Percentiles rank a stretch among this genome's conserved stretches.
These are phyloP conservation scores for Holcopasites calliopsidis DNA, from an alignment of 1,140 invertebrate genomes.

Conservation along the genomic window DNA sequence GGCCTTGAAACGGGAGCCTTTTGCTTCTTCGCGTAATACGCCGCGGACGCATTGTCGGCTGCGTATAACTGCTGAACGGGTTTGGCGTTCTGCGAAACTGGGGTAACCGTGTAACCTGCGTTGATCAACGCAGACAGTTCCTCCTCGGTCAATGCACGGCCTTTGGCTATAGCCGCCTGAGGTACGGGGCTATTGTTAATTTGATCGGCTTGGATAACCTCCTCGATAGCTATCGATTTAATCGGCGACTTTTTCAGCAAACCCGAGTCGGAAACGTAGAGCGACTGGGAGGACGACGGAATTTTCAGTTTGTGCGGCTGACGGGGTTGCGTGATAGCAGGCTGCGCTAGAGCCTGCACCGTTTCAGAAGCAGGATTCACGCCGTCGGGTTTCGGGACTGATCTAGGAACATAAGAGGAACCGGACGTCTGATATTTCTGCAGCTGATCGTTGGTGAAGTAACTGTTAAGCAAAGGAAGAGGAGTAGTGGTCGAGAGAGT, in stretches of 20 bases:
- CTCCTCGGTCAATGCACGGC: conserved; percentile 67
- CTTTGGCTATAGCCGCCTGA: conserved; percentile 66
- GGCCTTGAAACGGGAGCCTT: conserved; percentile 63
- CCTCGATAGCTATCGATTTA: conserved; percentile 73
- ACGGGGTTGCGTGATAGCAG: conserved; percentile 69
- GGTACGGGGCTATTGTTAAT: conserved; percentile 58
- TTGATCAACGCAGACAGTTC: conserved; percentile 74
- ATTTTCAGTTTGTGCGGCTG: conserved; percentile 74
- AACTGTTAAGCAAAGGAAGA: conserved; percentile 70
- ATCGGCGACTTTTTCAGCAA: conserved; percentile 73
- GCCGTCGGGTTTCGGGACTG: conserved; percentile 64
- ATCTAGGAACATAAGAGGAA: conserved; percentile 69
- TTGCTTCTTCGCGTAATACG: conserved; percentile 74
- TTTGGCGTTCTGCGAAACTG: conserved; percentile 67
- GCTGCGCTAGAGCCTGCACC: conserved; percentile 50
- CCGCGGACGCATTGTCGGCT: conserved; percentile 61
- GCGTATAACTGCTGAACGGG: conserved; percentile 60
- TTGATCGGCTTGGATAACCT: conserved; percentile 71
- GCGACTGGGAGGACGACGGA: conserved; percentile 62
- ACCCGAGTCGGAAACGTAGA: conserved; percentile 74
- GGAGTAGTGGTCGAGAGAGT: conserved; percentile 68
- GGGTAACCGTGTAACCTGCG: conserved; percentile 75
- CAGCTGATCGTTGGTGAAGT: conserved; percentile 67
- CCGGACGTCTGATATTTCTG: conserved; percentile 73
- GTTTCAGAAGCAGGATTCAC: conserved; percentile 34